These are phyloP conservation scores for Pipra filicauda DNA, from an alignment of 2,113 vertebrate genomes.

Conservation along the genomic window DNA sequence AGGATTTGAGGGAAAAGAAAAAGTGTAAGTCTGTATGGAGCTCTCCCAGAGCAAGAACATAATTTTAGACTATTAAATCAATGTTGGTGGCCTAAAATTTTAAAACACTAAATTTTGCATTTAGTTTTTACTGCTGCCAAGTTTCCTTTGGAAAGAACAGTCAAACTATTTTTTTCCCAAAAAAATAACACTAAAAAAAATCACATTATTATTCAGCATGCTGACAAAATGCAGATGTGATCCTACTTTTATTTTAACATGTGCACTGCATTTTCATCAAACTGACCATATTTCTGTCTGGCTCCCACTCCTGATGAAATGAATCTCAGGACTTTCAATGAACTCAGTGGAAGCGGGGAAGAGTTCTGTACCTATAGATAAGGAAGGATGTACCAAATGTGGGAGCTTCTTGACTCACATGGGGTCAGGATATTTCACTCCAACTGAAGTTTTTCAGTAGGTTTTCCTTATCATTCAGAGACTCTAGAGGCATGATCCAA, in stretches of 20 bases:
- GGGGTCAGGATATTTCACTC: not conserved
- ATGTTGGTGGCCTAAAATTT: slow-evolving; percentile 48
- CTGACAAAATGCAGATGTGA: slow-evolving; percentile 41
- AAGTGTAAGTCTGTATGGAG: not conserved
- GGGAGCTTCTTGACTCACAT: not conserved
- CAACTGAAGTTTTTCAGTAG: not conserved
- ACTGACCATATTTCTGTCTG: not conserved
- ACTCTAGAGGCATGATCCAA: not conserved
- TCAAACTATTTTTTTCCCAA: not conserved
- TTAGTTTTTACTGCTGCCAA: slow-evolving; percentile 17
- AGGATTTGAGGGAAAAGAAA: not conserved
- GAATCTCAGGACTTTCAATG: not conserved
- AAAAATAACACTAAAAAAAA: not conserved
- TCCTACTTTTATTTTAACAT: slow-evolving; percentile 41
- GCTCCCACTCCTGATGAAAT: not conserved
- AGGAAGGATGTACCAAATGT: not conserved
- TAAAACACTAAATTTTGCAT: slow-evolving; percentile 11
- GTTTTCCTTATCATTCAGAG: not conserved
- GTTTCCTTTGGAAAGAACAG: slow-evolving; percentile 43
- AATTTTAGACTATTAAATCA: not conserved
- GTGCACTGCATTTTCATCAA: slow-evolving; percentile 42
- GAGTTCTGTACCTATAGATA: not conserved
- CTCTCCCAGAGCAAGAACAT: not conserved
- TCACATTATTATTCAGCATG: not conserved
- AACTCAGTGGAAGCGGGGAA: not conserved